These are phyloP conservation scores for Himalopsyche tibetana DNA, from an alignment of 2,888 invertebrate genomes.

Conservation along the genomic window DNA sequence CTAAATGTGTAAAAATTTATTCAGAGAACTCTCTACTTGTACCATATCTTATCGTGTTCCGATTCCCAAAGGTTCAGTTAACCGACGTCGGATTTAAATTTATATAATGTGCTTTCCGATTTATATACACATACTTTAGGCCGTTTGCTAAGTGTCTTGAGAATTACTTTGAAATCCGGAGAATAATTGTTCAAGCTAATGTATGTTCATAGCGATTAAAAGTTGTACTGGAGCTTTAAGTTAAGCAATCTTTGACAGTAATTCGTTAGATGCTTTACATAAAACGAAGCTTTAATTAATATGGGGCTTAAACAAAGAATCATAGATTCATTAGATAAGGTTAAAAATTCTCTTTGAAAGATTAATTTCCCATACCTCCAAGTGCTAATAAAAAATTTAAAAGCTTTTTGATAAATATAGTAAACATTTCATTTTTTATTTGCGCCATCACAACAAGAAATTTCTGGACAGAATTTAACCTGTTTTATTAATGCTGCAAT, in stretches of 20 bases:
- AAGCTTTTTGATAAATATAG: too few species aligned
- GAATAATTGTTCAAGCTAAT: constrained; percentile 21
- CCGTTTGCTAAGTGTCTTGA: constrained; percentile 30
- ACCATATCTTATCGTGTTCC: constrained; percentile 3
- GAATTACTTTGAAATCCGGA: constrained; percentile 22
- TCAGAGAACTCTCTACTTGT: background rate
- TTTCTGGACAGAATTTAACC: too few species aligned
- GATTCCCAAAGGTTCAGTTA: constrained; percentile 27
- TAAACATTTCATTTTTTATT: too few species aligned
- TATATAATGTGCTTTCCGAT: constrained; percentile 22
- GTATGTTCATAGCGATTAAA: constrained; percentile 12
- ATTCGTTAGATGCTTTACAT: constrained; percentile 6
- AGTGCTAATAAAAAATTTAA: too few species aligned
- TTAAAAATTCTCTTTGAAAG: too few species aligned
- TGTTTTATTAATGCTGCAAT: too few species aligned
- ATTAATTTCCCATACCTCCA: too few species aligned
- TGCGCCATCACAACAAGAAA: too few species aligned
- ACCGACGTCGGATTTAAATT: constrained; percentile 29
- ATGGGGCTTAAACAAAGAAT: background rate
- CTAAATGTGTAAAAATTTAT: background rate
- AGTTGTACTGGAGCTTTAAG: constrained; percentile 18
- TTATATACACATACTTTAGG: constrained; percentile 29
- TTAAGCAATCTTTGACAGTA: constrained; percentile 20
- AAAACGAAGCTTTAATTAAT: background rate
- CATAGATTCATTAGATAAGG: too few species aligned